Evolutionary conservation across 2,113 vertebrate species (phyloP), one percentile per base, ranked within the genome.

Genomic region (Sapajus apella): DNA sequence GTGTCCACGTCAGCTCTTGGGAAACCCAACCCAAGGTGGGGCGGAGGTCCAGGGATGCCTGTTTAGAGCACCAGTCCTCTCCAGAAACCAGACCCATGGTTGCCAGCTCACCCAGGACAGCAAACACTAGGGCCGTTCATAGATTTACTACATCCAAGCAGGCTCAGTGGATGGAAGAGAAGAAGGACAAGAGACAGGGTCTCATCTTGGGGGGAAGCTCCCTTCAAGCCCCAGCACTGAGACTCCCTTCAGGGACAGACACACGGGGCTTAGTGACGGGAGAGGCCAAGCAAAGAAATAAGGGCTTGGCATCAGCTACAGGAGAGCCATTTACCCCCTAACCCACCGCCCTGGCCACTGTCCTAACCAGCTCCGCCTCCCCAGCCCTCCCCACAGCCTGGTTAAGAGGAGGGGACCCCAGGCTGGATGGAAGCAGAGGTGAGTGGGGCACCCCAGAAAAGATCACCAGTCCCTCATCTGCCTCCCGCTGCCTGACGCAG

Each of bases 401-500:
- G 6, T 6, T 8, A 2, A 66, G 66, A 23, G 6, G 7, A 7
- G 8, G 23, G 61, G 61, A 64, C 23, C 8, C 10, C 0, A 0
- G 25, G 43, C 17, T 40, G 68, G 2, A 2, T 5, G 50, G 30
- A 45, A 37, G 11, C 47, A 17, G 4, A 80, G 45, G 83, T 25
- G 6, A 32, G 52, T 5, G 32, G 25, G 32, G 8, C 25, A 43
- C 40, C 35, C 16, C 9, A 5, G 6, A n/a, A n/a, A 3, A 3
- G 20, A 11, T 35, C 3, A 6, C 20, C 37, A 4, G 40, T 1
- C 55, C 68, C 45, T 52, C 12, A 1, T 3, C 12, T 0, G 5
- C 18, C 6, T 85, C 83, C 61, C 10, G 4, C 70, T 23, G 32
- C n/a, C 37, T 0, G 12, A n/a, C 6, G 35, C 47, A 14, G n/a